phyloP scores from a whole-genome alignment of 2,797 vertebrate species.

The Orestias chungarensis region DNA sequence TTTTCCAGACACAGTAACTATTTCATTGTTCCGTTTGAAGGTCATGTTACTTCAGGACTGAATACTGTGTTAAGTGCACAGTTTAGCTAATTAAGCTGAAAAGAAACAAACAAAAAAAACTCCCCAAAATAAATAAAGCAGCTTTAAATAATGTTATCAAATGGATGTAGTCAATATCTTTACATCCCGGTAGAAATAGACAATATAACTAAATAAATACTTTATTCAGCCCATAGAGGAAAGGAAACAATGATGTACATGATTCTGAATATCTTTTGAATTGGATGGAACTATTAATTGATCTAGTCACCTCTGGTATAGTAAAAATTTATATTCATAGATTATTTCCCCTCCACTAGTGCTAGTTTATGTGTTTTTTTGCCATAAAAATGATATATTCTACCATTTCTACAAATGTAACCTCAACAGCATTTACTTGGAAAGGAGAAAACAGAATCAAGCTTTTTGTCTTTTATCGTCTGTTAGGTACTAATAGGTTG shows the following conservation, averaged over 20 bases:
- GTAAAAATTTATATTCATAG: too few relatives aligned
- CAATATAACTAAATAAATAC: too few relatives aligned
- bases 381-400: too few relatives aligned
- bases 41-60: not conserved
- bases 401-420: not conserved
- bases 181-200: not conserved
- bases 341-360: not conserved
- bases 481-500: not conserved
- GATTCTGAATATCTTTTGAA: not conserved
- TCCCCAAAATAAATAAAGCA: not conserved
- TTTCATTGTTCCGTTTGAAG: not conserved
- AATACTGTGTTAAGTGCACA: not conserved
- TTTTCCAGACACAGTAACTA: conserved; percentile 7
- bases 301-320: not conserved
- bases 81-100: not conserved
- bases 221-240: too few relatives aligned
- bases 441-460: not conserved
- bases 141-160: too few relatives aligned
- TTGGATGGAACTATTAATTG: not conserved
- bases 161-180: not conserved
- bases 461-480: not conserved
- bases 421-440: not conserved
- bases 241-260: too few relatives aligned
- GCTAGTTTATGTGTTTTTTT: too few relatives aligned
- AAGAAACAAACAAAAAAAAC: not conserved